These are phyloP conservation scores for Diplodus sargus DNA, from an alignment of 2,797 vertebrate species.

Conservation along the genomic window DNA sequence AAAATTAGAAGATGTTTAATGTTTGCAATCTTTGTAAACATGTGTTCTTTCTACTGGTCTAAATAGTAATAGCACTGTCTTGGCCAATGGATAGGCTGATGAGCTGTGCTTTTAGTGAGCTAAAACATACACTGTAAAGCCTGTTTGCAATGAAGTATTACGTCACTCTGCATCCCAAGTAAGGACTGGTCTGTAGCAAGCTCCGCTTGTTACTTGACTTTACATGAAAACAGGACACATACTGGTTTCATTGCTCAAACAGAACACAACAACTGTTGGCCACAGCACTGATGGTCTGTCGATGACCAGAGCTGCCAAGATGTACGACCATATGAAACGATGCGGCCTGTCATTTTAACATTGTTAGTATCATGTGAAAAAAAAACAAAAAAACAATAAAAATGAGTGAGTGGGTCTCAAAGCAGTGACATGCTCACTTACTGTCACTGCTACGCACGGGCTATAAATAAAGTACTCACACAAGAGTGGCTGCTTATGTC, in stretches of 20 bases:
- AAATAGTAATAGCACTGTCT: neutral
- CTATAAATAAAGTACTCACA: constrained; percentile 63
- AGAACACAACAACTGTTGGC: constrained; percentile 24
- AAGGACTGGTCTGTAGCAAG: constrained; percentile 33
- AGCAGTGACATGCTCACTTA: constrained; percentile 31
- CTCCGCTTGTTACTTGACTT: constrained; percentile 42
- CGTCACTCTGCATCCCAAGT: constrained; percentile 49
- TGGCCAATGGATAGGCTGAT: neutral
- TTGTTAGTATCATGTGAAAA: constrained; percentile 8
- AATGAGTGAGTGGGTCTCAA: constrained; percentile 6
- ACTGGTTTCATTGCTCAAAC: constrained; percentile 1
- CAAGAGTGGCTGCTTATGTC: constrained; percentile 42
- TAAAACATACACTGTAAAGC: neutral
- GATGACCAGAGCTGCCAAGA: neutral
- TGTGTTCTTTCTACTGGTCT: neutral
- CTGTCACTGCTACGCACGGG: neutral
- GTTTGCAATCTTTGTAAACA: neutral
- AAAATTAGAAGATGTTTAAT: neutral
- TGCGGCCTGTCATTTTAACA: neutral
- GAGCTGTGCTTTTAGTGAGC: neutral
- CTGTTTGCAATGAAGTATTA: constrained; percentile 38
- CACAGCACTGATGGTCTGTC: neutral
- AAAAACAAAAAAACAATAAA: neutral
- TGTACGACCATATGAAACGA: neutral
- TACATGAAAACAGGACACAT: constrained; percentile 27